These are phyloP conservation scores for Apaloderma vittatum DNA, from an alignment of 2,113 vertebrate species.

Conservation along the genomic window DNA sequence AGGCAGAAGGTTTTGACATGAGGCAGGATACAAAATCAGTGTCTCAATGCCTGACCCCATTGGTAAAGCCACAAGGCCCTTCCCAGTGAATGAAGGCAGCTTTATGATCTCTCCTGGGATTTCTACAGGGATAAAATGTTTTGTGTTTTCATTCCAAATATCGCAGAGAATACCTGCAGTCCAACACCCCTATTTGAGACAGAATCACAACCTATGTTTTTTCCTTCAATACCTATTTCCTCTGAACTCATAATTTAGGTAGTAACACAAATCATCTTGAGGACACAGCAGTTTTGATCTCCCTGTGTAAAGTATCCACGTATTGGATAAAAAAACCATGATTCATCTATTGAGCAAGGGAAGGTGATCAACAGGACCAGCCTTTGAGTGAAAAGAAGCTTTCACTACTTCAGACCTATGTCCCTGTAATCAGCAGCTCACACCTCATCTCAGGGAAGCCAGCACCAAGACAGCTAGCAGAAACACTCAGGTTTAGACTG, in stretches of 20 bases:
- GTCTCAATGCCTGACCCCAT: not conserved
- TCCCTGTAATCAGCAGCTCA: conserved; percentile 27
- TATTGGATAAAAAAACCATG: not conserved
- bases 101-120: not conserved
- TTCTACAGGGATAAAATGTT: not conserved
- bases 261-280: not conserved
- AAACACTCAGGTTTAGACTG: conserved; percentile 14
- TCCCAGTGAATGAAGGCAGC: not conserved
- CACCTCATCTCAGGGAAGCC: conserved; percentile 21
- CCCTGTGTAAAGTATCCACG: not conserved
- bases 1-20: not conserved
- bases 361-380: not conserved
- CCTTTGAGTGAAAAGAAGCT: conserved; percentile 14
- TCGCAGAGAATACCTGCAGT: not conserved
- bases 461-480: not conserved
- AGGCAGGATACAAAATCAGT: not conserved
- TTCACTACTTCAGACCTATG: conserved; percentile 49
- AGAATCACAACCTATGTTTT: not conserved
- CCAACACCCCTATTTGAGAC: not conserved
- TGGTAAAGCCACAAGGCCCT: not conserved
- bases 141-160: not conserved
- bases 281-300: not conserved
- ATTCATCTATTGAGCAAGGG: not conserved
- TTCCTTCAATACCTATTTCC: not conserved
- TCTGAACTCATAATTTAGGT: not conserved